A percentile compares a stretch with the other conserved stretches of the same genome.
Evolutionary conservation across 2,113 vertebrate species (phyloP).

Genomic region (Argyrosomus japonicus): DNA sequence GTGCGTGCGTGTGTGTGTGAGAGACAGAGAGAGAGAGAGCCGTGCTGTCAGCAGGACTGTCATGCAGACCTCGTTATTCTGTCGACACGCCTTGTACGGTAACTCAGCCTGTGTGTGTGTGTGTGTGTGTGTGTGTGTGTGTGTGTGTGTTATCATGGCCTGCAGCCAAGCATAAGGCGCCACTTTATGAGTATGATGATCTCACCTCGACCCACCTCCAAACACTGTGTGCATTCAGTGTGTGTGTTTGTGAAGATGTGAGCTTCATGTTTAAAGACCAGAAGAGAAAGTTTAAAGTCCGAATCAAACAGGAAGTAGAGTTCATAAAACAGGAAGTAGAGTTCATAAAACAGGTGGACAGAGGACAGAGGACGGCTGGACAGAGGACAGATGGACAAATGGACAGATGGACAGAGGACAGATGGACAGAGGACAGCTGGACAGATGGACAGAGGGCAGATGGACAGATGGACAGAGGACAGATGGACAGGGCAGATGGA

Average conservation of each 20-base stretch:
- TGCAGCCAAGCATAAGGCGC: conserved; percentile 38
- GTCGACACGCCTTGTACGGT: conserved; percentile 48
- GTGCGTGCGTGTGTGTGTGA: background rate
- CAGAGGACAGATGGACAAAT: no score
- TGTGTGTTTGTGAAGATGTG: background rate
- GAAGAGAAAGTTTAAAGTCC: background rate
- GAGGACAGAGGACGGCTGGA: no score
- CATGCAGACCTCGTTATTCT: conserved; percentile 42
- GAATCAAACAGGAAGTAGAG: no score
- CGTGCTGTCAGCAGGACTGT: conserved; percentile 9
- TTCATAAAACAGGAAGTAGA: no score
- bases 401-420: no score
- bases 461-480: no score
- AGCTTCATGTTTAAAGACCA: background rate
- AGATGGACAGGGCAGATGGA: no score
- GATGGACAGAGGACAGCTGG: no score
- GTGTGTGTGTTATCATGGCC: conserved; percentile 17
- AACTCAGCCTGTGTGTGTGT: conserved; percentile 18
- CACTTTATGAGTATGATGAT: conserved; percentile 51
- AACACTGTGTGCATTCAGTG: conserved; percentile 19
- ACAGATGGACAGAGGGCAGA: no score
- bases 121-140: conserved; percentile 38
- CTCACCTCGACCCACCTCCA: conserved; percentile 38
- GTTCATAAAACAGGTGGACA: no score
- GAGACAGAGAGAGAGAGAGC: background rate